Evolutionary conservation across 2,797 vertebrate genomes (phyloP), one percentile per base, ranked within the genome.

Genomic region (Gymnodraco acuticeps): DNA sequence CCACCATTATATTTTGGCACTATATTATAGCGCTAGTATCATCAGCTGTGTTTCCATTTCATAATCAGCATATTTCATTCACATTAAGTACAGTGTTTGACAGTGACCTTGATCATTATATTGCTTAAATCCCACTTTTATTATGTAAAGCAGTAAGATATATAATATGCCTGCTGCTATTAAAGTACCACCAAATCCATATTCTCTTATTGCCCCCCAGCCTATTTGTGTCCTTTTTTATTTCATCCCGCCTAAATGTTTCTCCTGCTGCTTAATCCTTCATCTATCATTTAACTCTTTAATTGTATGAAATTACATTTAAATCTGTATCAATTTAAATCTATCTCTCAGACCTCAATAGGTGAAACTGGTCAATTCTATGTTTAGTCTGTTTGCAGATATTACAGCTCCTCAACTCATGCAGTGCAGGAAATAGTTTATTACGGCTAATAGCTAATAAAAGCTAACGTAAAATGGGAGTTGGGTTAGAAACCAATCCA

Each of bases 381-480:
- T 38, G 8, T 62, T 72, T 56, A 50, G 27, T 68, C 9, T 56
- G 51, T 72, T 69, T 43, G 46, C 41, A 38, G 45, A 63, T 55
- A 56, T 45, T 62, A 12, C 42, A 42, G 33, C n/a, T 38, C 19
- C 19, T 63, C 38, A 38, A 10, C 52, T n/a, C 11, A 51, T 1
- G 16, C 6, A 66, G 47, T 13, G 20, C 43, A 71, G 31, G 46
- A 76, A 64, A 68, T 48, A 68, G 27, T 45, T 41, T 64, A 42
- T 56, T 63, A 51, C 5, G 7, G 45, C 47, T 70, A 54, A 60
- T 50, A 64, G 17, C 65, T 75, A 62, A 76, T 83, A 80, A 80
- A 88, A 75, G 59, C 64, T 64, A 67, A 16, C 77, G 63, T 80
- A 78, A 82, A 84, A 82, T 45, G 64, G 31, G 19, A 2, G 23